phyloP scores from a whole-genome alignment of 2,888 invertebrate genomes.

The Punctoribates punctum region DNA sequence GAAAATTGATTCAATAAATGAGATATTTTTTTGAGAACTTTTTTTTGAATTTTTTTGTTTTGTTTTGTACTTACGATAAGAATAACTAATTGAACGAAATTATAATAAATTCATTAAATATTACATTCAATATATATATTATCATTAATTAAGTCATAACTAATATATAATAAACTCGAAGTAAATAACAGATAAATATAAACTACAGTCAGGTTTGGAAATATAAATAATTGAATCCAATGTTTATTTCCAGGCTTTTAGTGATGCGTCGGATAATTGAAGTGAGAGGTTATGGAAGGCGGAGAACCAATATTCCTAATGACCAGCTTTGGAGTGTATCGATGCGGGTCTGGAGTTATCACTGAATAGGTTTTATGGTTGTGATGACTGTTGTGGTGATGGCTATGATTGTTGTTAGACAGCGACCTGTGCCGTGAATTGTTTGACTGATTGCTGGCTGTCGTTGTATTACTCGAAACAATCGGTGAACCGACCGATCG shows the following conservation, averaged over 20 bases:
- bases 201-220: background rate
- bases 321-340: conserved; percentile 44
- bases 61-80: background rate
- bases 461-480: background rate
- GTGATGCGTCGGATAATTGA: conserved; percentile 18
- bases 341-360: conserved; percentile 45
- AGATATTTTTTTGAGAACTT: too few relatives aligned
- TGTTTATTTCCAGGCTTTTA: background rate
- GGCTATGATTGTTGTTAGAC: background rate
- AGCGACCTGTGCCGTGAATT: background rate
- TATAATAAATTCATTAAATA: background rate
- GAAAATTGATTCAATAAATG: too few relatives aligned
- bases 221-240: background rate
- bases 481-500: conserved; percentile 3
- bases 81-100: background rate
- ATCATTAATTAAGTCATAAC: conserved; percentile 1
- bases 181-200: conserved; percentile 6
- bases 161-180: conserved; percentile 1
- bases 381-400: background rate
- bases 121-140: background rate
- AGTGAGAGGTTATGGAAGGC: conserved; percentile 33
- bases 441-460: background rate
- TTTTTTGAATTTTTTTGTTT: background rate
- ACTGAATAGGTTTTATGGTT: conserved; percentile 40
- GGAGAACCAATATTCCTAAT: conserved; percentile 45